Evolutionary conservation across 2,888 invertebrate species (phyloP).

Genomic region (Conomelus anceps): DNA sequence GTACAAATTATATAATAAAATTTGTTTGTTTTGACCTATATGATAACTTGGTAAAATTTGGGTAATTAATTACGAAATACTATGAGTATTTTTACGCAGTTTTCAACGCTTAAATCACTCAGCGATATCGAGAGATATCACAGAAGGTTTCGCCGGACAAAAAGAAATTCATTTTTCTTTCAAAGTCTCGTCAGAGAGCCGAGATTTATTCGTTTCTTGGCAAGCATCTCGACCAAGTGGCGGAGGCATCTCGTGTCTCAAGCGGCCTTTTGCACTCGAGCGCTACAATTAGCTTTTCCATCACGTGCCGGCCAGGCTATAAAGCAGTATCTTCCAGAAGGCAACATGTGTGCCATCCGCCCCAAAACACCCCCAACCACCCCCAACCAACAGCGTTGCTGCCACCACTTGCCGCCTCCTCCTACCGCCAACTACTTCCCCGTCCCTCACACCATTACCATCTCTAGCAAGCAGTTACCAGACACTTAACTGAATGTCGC

Average conservation of each 20-base stretch:
- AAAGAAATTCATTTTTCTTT: slow-evolving; percentile 4
- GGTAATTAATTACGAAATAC: too few species aligned
- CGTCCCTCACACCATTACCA: too few species aligned
- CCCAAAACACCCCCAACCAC: neutral
- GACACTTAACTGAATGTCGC: neutral
- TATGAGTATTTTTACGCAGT: too few species aligned
- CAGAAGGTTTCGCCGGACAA: neutral
- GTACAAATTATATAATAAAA: too few species aligned
- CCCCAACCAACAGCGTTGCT: too few species aligned
- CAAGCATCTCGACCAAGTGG: neutral
- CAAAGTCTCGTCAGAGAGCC: slow-evolving; percentile 8
- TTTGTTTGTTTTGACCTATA: too few species aligned
- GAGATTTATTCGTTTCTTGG: neutral
- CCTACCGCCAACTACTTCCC: neutral
- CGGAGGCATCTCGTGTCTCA: too few species aligned
- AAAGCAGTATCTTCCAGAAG: slow-evolving; percentile 10
- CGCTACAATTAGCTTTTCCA: slow-evolving; percentile 8
- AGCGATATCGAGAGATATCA: neutral
- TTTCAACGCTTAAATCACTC: neutral
- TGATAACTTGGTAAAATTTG: too few species aligned
- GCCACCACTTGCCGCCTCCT: neutral
- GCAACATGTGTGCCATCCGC: slow-evolving; percentile 3
- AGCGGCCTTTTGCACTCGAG: neutral
- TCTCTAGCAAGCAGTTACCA: neutral
- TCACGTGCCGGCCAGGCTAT: slow-evolving; percentile 11